Evolutionary conservation across 1,140 invertebrate species (phyloP).

Genomic region (Oryzaephilus surinamensis): DNA sequence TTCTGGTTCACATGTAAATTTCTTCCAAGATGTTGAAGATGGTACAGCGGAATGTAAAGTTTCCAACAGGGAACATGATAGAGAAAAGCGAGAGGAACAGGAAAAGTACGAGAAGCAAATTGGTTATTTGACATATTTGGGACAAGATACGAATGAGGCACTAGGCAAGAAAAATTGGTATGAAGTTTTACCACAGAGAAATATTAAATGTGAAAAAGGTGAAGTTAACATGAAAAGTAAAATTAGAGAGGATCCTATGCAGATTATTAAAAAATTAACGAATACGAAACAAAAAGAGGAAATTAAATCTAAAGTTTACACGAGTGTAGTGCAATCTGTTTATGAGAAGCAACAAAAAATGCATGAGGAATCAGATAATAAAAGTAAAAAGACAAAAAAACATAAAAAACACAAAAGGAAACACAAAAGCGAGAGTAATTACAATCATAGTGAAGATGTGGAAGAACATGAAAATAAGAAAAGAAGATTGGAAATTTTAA

Average conservation of each 20-base stretch:
- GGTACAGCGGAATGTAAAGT: constrained; percentile 48
- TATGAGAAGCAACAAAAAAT: not conserved
- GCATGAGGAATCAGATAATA: not conserved
- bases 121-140: constrained; percentile 90
- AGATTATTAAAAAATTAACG: constrained; percentile 50
- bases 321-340: not conserved
- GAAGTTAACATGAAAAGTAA: constrained; percentile 54
- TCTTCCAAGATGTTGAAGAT: constrained; percentile 80
- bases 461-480: constrained; percentile 34
- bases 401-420: constrained; percentile 29
- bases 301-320: not conserved
- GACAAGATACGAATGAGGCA: constrained; percentile 84
- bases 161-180: constrained; percentile 75
- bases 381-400: constrained; percentile 15
- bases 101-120: constrained; percentile 98
- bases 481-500: constrained; percentile 58
- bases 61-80: constrained; percentile 80
- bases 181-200: constrained; percentile 51
- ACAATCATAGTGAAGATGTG: constrained; percentile 18
- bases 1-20: constrained; percentile 64
- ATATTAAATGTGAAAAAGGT: constrained; percentile 34
- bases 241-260: constrained; percentile 60
- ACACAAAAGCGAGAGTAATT: constrained; percentile 18
- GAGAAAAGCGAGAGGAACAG: constrained; percentile 82
- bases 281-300: constrained; percentile 6